Conservation (phyloP, 2,113 vertebrate species). For the Chaetura pelagica region DNA sequence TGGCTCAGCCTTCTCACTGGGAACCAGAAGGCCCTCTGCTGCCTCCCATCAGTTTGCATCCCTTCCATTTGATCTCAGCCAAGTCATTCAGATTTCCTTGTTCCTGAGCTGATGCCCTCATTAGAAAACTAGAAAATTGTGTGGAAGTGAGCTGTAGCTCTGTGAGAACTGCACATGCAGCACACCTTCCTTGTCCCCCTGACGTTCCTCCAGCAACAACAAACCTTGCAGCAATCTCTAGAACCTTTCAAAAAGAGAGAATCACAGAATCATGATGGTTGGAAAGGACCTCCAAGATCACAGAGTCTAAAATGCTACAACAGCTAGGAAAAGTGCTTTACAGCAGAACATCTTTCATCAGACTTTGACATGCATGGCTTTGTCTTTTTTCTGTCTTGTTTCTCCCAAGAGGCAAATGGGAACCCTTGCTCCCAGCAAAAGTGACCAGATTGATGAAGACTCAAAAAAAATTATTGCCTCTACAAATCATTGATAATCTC, state of each 20-base stretch:
- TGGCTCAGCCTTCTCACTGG: not conserved
- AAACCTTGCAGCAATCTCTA: not conserved
- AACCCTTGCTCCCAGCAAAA: not conserved
- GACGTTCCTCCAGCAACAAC: not conserved
- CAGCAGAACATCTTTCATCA: not conserved
- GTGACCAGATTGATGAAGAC: not conserved
- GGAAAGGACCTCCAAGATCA: no score
- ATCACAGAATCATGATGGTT: no score
- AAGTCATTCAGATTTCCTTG: not conserved
- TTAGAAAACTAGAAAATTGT: not conserved
- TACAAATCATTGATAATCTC: not conserved
- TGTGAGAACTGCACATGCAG: not conserved
- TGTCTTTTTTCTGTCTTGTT: not conserved
- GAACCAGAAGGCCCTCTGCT: not conserved
- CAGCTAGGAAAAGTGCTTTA: not conserved
- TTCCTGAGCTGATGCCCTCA: not conserved
- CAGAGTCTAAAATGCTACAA: not conserved
- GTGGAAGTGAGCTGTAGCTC: not conserved
- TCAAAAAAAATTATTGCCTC: not conserved
- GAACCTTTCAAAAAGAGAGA: not conserved
- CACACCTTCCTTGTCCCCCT: not conserved
- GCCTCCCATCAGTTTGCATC: not conserved
- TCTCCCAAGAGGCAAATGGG: not conserved
- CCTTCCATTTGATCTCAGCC: not conserved
- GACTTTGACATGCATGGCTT: not conserved